These are phyloP conservation scores for Oncorhynchus tshawytscha DNA, from an alignment of 2,113 vertebrate species.

Conservation along the genomic window DNA sequence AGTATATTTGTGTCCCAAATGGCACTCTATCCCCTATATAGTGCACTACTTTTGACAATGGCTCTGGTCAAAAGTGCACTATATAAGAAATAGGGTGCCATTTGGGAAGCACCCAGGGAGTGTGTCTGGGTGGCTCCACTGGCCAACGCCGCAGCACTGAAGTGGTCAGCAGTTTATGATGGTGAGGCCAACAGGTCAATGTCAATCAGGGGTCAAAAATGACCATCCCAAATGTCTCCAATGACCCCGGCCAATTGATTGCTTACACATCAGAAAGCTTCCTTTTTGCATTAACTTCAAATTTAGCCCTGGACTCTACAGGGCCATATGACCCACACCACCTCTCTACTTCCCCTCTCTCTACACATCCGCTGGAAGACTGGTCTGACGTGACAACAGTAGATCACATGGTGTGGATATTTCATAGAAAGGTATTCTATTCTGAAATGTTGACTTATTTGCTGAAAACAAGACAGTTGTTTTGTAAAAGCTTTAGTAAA, in stretches of 20 bases:
- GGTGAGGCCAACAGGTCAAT: slow-evolving; percentile 60
- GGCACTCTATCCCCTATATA: background rate
- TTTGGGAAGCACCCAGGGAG: no score
- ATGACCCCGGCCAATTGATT: slow-evolving; percentile 66
- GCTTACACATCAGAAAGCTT: slow-evolving; percentile 65
- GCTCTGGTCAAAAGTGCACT: no score
- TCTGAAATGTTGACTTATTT: background rate
- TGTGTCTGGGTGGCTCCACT: slow-evolving; percentile 43
- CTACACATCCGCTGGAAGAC: no score
- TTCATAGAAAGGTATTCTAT: background rate
- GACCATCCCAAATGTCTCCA: slow-evolving; percentile 58
- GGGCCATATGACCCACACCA: slow-evolving; percentile 6
- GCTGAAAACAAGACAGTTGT: background rate
- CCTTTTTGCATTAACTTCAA: slow-evolving; percentile 49
- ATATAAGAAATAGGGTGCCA: no score
- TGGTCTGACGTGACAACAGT: slow-evolving; percentile 1
- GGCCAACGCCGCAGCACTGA: slow-evolving; percentile 20
- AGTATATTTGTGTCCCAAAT: slow-evolving; percentile 2
- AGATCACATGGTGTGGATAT: background rate
- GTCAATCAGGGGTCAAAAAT: slow-evolving; percentile 50
- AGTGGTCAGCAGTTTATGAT: slow-evolving; percentile 64
- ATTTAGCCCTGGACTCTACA: slow-evolving; percentile 43
- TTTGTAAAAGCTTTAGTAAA: slow-evolving; percentile 57
- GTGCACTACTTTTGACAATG: no score
- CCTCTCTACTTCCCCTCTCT: background rate